phyloP scores from a whole-genome alignment of 1,140 invertebrate species.

The Melanaphis sacchari region DNA sequence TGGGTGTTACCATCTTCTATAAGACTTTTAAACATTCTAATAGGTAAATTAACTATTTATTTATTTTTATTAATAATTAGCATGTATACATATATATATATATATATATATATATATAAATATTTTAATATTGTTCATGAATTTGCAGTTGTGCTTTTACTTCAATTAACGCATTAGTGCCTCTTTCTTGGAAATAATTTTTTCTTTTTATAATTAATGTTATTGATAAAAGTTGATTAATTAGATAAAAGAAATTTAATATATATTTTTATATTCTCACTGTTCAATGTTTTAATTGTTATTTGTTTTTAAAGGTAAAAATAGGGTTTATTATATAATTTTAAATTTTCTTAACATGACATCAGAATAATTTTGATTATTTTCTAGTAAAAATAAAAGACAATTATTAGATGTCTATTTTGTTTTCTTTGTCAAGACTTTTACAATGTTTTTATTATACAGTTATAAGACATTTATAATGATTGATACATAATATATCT shows the following conservation, averaged over 20 bases:
- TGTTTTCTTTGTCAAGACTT: neutral
- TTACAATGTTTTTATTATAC: neutral
- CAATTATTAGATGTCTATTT: neutral
- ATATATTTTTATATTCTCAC: conserved; percentile 51
- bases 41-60: conserved; percentile 46
- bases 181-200: conserved; percentile 31
- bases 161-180: conserved; percentile 32
- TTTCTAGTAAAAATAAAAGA: neutral
- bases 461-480: neutral
- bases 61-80: conserved; percentile 46
- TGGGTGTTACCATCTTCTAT: conserved; percentile 52
- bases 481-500: neutral
- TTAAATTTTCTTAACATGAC: neutral
- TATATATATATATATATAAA: no score
- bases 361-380: neutral
- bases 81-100: no score
- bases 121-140: conserved; percentile 24
- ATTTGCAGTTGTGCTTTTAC: conserved; percentile 51
- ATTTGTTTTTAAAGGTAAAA: conserved; percentile 29
- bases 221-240: conserved; percentile 42
- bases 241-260: conserved; percentile 36
- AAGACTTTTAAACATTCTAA: conserved; percentile 56
- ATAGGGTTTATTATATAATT: conserved; percentile 15
- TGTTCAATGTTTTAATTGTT: conserved; percentile 35
- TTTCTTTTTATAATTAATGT: conserved; percentile 49